Conservation (phyloP, 2,888 invertebrate species). For the Pristionchus maxplancki region DNA sequence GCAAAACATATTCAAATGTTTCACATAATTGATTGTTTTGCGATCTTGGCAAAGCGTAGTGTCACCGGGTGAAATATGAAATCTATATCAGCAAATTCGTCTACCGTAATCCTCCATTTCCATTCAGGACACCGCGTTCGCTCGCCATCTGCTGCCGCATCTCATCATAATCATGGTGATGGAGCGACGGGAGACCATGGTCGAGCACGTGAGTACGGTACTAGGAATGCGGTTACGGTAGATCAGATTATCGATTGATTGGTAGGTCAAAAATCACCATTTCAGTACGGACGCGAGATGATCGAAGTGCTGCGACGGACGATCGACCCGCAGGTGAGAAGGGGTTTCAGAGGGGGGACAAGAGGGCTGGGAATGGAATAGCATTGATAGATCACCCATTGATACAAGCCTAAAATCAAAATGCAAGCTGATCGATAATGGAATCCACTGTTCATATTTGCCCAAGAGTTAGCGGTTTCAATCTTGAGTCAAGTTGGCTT, state of each 20-base stretch:
- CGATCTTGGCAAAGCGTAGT: neutral
- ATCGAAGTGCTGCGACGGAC: conserved; percentile 31
- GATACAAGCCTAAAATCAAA: too few species aligned
- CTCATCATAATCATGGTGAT: conserved; percentile 45
- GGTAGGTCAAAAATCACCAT: neutral
- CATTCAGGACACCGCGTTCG: conserved; percentile 34
- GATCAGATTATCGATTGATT: neutral
- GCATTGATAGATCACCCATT: too few species aligned
- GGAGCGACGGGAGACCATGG: neutral
- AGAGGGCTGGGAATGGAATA: too few species aligned
- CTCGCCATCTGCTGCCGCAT: conserved; percentile 48
- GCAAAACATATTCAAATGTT: too few species aligned
- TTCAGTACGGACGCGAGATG: conserved; percentile 46
- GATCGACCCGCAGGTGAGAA: conserved; percentile 28
- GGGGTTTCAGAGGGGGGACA: neutral
- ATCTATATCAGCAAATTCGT: too few species aligned
- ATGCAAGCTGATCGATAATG: too few species aligned
- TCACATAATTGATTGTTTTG: neutral
- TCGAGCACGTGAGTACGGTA: conserved; percentile 36
- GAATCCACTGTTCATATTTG: too few species aligned
- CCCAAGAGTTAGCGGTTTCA: too few species aligned
- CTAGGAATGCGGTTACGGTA: neutral
- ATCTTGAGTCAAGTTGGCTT: neutral
- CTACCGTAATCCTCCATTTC: neutral
- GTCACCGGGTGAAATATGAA: neutral